phyloP scores from a whole-genome alignment of 37 sponge, comb jelly and placozoan species.

The Cladorhizidae sp. region DNA sequence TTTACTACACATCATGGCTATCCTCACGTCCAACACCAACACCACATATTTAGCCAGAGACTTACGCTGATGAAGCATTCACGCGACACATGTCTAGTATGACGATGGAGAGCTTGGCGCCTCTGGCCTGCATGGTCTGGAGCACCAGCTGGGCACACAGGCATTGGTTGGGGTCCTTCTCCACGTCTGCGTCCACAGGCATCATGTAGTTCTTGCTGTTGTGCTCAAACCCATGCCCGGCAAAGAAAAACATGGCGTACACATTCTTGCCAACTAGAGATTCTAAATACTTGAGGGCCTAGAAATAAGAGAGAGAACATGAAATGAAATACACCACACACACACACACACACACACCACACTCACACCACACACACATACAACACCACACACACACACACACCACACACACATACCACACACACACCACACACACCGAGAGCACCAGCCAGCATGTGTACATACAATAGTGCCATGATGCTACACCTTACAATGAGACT shows the following conservation, averaged over 20 bases:
- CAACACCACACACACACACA: too few species aligned
- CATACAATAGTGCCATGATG: too few species aligned
- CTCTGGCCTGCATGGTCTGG: conserved; percentile 77
- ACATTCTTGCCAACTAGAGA: conserved; percentile 83
- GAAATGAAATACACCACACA: background rate
- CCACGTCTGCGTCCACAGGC: conserved; percentile 86
- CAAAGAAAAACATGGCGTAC: conserved; percentile 98
- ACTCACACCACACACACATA: too few species aligned
- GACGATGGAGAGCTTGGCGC: conserved; percentile 90
- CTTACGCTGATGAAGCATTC: conserved; percentile 47
- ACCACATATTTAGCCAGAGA: too few species aligned
- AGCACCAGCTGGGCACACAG: conserved; percentile 87
- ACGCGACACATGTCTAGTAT: conserved; percentile 98
- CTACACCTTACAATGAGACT: too few species aligned
- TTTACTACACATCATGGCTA: too few species aligned
- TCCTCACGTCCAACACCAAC: too few species aligned
- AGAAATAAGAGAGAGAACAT: background rate
- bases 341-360: too few species aligned
- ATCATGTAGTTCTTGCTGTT: conserved; percentile 92
- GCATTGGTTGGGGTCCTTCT: conserved; percentile 82
- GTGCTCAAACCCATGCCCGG: conserved; percentile 97
- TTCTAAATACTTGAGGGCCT: conserved; percentile 81
- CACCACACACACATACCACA: too few species aligned
- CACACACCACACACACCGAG: too few species aligned
- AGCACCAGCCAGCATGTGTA: too few species aligned